Evolutionary conservation across 2,888 invertebrate genomes (phyloP), one percentile per base, ranked within the genome.

Genomic region (Zeuzera pyrina): DNA sequence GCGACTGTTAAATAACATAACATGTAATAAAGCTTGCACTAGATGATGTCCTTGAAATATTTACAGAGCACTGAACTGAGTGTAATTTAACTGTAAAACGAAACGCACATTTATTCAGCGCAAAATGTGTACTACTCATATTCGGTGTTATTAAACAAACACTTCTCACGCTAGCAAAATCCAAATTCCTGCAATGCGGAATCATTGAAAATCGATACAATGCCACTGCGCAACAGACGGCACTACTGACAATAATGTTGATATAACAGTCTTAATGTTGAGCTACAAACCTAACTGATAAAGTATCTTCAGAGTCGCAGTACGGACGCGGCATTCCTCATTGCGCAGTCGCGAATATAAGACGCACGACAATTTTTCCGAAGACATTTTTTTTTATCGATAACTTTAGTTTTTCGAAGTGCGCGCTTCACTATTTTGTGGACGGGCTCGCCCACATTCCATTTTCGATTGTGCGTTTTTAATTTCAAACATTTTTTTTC

Each of bases 221-320:
- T n/a, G n/a, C n/a, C n/a, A n/a, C n/a, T n/a, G n/a, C n/a, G n/a
- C n/a, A n/a, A n/a, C n/a, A n/a, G n/a, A n/a, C n/a, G n/a, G n/a
- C n/a, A n/a, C n/a, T n/a, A n/a, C n/a, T n/a, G 5, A 19, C 37
- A 42, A 38, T 44, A 48, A 35, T 47, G 42, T 52, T 49, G 49
- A 52, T 47, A 57, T 50, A 46, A 49, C 46, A 52, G 47, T 49
- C 47, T 48, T 51, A 43, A 46, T 38, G 44, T 38, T 43, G 34
- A 42, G 39, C 36, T 26, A 30, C 32, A 35, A 35, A 36, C 39
- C 40, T 39, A 38, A 43, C 49, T 55, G 58, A 60, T 62, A 59
- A 56, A 47, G 42, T 41, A 49, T 42, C 43, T 46, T 41, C 36
- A 31, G 38, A 34, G 33, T 30, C 34, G 32, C 29, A 38, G 36